Base-by-base conservation (phyloP, 2,797 vertebrate species). In the Triplophysa yarkandensis region DNA sequence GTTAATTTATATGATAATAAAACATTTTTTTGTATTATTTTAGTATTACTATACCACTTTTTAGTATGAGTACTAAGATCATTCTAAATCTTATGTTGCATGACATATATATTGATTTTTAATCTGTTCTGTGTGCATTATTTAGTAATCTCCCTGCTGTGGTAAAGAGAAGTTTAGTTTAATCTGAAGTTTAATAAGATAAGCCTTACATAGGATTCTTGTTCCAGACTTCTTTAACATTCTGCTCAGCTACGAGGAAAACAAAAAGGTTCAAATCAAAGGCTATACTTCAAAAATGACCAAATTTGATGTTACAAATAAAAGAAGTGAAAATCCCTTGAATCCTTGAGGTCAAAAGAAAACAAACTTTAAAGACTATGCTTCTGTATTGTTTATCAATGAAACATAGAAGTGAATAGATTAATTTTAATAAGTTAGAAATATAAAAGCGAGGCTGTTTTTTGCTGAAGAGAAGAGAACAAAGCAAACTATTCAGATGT, bases 361-460 rank as follows among this genome's bases (percentile, higher is more conserved):
- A 77, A 66, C 57, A 77, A 50, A 44, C 74, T 76, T 84, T 79
- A 84, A 83, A 86, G 80, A 39, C 34, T 71, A 17, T 72, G 34
- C 70, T 80, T 73, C 43, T 70, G 79, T 76, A 77, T 81, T 78
- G 78, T 80, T 84, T 76, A 77, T 81, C 71, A 75, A 58, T 61
- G 77, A 65, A 63, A 81, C 77, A 85, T 78, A n/a, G 64, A 84
- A 82, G 63, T 54, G 74, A 81, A 74, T 55, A 85, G 70, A 84
- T 65, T 68, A 17, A 74, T 82, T 81, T 84, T 79, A 84, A 81
- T 78, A 77, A 76, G 46, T 70, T 72, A 63, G 30, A 78, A 79
- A 77, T 80, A 80, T 82, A 74, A 85, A 86, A 83, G 79, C 32
- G 63, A 71, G 44, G 65, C 65, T 43, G 73, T 82, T 83, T 80